Conservation (phyloP, 1,140 invertebrate genomes). For the Caenorhabditis inopinata region DNA sequence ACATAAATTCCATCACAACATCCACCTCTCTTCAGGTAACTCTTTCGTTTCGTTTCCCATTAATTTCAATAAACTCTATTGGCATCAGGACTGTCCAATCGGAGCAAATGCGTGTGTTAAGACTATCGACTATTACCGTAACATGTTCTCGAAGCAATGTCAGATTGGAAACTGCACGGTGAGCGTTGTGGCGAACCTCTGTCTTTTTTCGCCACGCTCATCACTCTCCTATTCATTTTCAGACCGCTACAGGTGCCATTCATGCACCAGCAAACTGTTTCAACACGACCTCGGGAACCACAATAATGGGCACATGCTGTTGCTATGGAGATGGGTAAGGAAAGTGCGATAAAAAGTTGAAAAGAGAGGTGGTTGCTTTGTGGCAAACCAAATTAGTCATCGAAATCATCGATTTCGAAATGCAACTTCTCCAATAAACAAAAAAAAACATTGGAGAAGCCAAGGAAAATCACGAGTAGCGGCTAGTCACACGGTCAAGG, state of each 20-base stretch:
- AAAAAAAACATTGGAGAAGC: too few relatives aligned
- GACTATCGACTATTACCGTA: background rate
- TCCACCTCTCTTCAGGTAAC: background rate
- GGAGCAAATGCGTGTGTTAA: slow-evolving; percentile 5
- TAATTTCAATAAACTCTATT: background rate
- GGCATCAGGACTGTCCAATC: slow-evolving; percentile 4
- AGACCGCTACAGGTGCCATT: background rate
- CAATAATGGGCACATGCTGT: background rate
- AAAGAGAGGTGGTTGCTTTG: too few relatives aligned
- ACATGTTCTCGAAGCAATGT: slow-evolving; percentile 6
- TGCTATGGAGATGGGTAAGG: slow-evolving; percentile 12
- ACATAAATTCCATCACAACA: background rate
- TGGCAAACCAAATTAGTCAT: too few relatives aligned
- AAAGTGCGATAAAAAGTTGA: background rate
- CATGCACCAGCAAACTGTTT: slow-evolving; percentile 13
- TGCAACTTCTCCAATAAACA: too few relatives aligned
- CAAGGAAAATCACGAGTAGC: too few relatives aligned
- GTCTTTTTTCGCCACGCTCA: too few relatives aligned
- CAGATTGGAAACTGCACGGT: slow-evolving; percentile 22
- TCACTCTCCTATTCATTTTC: background rate
- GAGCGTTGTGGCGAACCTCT: too few relatives aligned
- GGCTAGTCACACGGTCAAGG: too few relatives aligned
- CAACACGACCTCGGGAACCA: background rate
- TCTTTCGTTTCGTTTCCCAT: too few relatives aligned
- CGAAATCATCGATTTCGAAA: too few relatives aligned